Base-by-base conservation (phyloP, 2,797 vertebrate species). In the Rhinogobio ventralis region DNA sequence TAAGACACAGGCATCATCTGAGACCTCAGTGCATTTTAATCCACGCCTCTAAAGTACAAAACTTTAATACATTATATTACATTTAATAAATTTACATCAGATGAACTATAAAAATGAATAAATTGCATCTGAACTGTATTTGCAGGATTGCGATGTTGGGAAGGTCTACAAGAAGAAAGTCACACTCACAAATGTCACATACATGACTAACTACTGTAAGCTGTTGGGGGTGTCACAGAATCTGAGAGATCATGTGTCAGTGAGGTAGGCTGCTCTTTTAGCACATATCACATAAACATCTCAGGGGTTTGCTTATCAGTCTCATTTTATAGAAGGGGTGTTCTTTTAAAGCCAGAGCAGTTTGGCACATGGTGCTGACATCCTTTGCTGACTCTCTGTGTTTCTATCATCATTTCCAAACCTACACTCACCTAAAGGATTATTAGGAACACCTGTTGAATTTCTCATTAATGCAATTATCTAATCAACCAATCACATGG, bases 101-200 rank as follows among this genome's bases (percentile, higher is more conserved):
- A 13, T 25, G 49, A 4, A 75, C 33, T 8, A 10, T 66, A 36
- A 10, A 1, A 3, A 76, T 60, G 13, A 71, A 49, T 30, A 74
- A 62, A 74, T 73, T 19, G n/a, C 23, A 20, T n/a, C 11, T 81
- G 60, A 49, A 66, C 28, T 79, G 45, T 67, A n/a, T 86, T 46
- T 90, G 85, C 82, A 99, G 98, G 96, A 99, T 91, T 98, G 98
- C 89, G 97, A 98, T 42, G 89, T 98, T 9, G 97, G 96, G 30
- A 95, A 94, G 90, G 92, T 86, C 0, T 99, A 98, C 87, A 97
- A 94, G 93, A 97, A 96, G 93, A 98, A 95, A 92, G 80, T 97
- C 0, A 69, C 91, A 2, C 87, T 99, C 92, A 97, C 94, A 23
- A 99, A 99, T 39, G 90, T 94, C 85, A 95, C 96, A 84, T 95